phyloP scores from a whole-genome alignment of 2,797 vertebrate species.

The Podarcis siculus region DNA sequence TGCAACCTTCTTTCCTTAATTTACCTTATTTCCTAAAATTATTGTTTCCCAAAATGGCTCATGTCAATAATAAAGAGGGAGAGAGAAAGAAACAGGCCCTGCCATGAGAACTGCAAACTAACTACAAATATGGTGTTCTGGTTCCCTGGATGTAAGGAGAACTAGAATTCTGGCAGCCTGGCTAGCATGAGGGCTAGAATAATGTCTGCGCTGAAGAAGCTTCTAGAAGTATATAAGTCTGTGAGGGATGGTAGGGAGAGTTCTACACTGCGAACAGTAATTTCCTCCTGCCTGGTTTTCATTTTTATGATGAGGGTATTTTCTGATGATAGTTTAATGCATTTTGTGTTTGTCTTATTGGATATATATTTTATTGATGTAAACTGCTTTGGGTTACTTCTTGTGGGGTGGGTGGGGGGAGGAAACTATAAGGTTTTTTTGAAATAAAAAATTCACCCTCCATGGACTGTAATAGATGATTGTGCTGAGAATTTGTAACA shows the following conservation, averaged over 20 bases:
- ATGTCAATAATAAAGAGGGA: not conserved
- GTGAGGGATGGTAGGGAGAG: not conserved
- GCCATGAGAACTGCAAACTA: not conserved
- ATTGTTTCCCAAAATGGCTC: not conserved
- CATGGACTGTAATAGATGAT: not conserved
- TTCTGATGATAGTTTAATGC: too few species aligned
- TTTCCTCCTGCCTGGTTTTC: not conserved
- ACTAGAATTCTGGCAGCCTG: not conserved
- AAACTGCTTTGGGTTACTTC: too few species aligned
- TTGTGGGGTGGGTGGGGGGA: too few species aligned
- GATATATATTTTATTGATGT: too few species aligned
- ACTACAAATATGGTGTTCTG: not conserved
- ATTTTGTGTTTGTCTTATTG: too few species aligned
- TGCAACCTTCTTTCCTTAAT: not conserved
- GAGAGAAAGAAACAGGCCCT: not conserved
- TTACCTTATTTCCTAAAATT: not conserved
- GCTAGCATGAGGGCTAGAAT: not conserved
- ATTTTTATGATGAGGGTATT: not conserved
- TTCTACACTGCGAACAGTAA: not conserved
- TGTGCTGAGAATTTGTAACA: not conserved
- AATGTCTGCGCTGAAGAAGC: not conserved
- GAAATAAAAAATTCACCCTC: too few species aligned
- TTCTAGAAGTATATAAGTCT: not conserved
- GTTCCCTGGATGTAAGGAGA: not conserved
- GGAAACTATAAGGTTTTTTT: too few species aligned